phyloP scores from a whole-genome alignment of 2,888 invertebrate genomes.

The Drosophila rellima region DNA sequence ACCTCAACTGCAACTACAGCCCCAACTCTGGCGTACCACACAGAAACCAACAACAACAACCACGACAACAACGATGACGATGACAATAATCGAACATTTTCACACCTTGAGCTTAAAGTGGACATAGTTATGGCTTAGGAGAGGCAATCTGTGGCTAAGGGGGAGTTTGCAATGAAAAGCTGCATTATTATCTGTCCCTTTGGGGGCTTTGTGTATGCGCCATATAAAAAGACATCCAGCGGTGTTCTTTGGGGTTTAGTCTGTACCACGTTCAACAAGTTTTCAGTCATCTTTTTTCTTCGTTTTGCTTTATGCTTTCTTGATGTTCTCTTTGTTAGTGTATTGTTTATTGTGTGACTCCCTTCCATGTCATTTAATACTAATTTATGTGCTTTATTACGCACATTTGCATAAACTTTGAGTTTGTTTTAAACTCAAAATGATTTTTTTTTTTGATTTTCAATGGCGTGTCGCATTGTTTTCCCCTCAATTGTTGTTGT shows the following conservation, averaged over 20 bases:
- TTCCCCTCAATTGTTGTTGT: constrained; percentile 19
- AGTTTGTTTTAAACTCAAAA: constrained; percentile 45
- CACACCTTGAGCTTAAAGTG: constrained; percentile 82
- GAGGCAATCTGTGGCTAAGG: constrained; percentile 28
- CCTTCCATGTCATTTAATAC: constrained; percentile 74
- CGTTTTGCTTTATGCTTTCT: constrained; percentile 37
- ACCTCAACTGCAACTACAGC: neutral
- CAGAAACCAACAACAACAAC: constrained; percentile 24
- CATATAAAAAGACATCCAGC: constrained; percentile 65
- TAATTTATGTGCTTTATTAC: constrained; percentile 80
- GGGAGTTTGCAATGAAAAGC: constrained; percentile 47
- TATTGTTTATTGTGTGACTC: constrained; percentile 47
- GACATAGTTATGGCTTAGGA: constrained; percentile 42
- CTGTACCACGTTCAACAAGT: constrained; percentile 67
- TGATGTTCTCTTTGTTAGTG: constrained; percentile 3
- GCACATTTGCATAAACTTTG: constrained; percentile 68
- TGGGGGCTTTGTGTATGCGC: constrained; percentile 53
- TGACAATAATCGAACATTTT: constrained; percentile 83
- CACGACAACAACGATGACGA: constrained; percentile 45
- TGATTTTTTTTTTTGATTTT: constrained; percentile 49
- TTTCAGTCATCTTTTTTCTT: constrained; percentile 29
- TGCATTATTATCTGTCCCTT: constrained; percentile 59
- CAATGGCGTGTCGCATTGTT: constrained; percentile 57
- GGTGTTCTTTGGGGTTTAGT: constrained; percentile 35
- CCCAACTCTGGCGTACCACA: constrained; percentile 38